A percentile compares a stretch with the other conserved stretches of the same genome.
phyloP scores from a whole-genome alignment of 1,140 invertebrate species.

The Plodia interpunctella region DNA sequence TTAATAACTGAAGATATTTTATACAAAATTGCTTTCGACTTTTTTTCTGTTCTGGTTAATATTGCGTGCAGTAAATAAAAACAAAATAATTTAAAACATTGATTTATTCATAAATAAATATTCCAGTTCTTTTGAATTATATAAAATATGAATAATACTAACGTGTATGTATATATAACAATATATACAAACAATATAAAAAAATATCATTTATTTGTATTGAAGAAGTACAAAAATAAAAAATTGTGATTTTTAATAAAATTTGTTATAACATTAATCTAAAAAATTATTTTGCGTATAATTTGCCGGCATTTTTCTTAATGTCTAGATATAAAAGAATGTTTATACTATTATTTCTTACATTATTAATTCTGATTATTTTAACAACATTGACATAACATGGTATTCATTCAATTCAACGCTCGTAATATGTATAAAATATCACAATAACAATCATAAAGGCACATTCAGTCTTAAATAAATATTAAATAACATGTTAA shows the following conservation, averaged over 20 bases:
- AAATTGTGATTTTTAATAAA: constrained; percentile 2
- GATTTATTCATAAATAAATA: no score
- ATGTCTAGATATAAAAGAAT: neutral
- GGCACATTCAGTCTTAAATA: constrained; percentile 1
- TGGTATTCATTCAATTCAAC: no score
- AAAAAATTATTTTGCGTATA: neutral
- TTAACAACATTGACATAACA: no score
- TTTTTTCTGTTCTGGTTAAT: no score
- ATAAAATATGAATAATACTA: constrained; percentile 3
- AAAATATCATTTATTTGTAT: constrained; percentile 6
- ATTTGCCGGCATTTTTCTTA: neutral
- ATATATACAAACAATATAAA: constrained; percentile 15
- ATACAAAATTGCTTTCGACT: no score
- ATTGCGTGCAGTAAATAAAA: no score
- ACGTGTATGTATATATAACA: neutral
- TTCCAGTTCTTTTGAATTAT: no score
- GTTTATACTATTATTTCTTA: no score
- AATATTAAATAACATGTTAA: neutral
- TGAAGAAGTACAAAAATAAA: neutral
- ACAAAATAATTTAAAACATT: no score
- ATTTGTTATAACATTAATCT: neutral
- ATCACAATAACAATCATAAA: neutral
- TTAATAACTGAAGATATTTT: no score
- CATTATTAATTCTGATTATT: no score
- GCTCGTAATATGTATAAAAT: neutral